Percentiles rank a stretch among this genome's conserved stretches.
Evolutionary conservation across 2,113 vertebrate species (phyloP).

Genomic region (Bubalus kerabau): DNA sequence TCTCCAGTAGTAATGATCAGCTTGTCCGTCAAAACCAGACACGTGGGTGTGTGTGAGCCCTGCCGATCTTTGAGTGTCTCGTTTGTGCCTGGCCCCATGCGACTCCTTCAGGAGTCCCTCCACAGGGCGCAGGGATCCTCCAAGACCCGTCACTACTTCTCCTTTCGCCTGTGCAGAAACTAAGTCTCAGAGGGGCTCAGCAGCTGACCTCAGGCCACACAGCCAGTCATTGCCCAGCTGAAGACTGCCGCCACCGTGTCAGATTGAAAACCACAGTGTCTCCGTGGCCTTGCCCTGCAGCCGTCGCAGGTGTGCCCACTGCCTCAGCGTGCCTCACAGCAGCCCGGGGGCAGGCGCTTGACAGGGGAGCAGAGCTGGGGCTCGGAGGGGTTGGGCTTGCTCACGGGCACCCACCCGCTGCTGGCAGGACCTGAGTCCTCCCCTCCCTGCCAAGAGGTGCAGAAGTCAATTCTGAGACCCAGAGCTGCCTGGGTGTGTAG

Average conservation of each 20-base stretch:
- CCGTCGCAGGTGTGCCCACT: background rate
- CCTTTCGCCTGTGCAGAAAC: background rate
- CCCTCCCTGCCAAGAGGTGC: background rate
- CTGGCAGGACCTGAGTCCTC: background rate
- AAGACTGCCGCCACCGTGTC: background rate
- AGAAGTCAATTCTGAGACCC: background rate
- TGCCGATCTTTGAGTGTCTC: background rate
- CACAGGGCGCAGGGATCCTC: background rate
- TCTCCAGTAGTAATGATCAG: background rate
- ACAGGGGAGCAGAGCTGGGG: background rate
- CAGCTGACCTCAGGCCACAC: background rate
- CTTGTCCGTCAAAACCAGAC: background rate
- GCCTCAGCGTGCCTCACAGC: background rate
- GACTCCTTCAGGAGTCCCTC: background rate
- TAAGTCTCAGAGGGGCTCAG: background rate
- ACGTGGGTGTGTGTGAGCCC: background rate
- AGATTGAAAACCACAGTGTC: background rate
- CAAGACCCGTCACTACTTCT: background rate
- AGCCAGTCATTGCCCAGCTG: background rate
- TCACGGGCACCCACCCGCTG: background rate
- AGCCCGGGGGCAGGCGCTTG: background rate
- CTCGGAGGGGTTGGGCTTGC: background rate
- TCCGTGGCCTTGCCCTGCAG: background rate
- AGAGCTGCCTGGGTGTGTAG: background rate
- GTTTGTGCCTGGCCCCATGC: background rate